Evolutionary conservation across 2,113 vertebrate species (phyloP).

Genomic region (Diadophis punctatus): DNA sequence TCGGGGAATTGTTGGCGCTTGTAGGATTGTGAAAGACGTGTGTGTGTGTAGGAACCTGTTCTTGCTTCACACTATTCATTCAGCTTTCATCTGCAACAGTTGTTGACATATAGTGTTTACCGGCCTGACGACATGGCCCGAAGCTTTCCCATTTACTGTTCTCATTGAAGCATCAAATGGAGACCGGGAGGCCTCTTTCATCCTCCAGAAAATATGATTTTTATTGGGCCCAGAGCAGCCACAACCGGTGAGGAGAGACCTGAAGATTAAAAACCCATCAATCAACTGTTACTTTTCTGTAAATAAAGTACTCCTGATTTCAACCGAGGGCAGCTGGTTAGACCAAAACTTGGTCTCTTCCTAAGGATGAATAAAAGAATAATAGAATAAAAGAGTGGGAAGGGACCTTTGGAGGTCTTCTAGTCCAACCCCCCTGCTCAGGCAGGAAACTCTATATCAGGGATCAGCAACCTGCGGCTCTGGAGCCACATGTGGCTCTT

Average conservation of each 20-base stretch:
- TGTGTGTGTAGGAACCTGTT: background rate
- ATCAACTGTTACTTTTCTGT: background rate
- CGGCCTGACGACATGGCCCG: background rate
- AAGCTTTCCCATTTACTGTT: background rate
- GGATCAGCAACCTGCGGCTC: no score
- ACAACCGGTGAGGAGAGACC: accelerated
- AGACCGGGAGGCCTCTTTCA: background rate
- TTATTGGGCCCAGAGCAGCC: background rate
- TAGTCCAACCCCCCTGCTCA: background rate
- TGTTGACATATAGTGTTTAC: constrained; percentile 42
- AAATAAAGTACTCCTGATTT: background rate
- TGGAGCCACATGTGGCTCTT: no score
- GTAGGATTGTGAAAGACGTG: constrained; percentile 14
- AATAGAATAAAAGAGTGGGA: background rate
- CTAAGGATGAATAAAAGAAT: background rate
- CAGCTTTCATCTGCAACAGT: background rate
- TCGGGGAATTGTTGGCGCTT: background rate
- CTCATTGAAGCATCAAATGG: background rate
- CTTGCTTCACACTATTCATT: constrained; percentile 12
- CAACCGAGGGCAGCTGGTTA: background rate
- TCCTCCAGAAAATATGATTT: accelerated
- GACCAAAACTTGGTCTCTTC: background rate
- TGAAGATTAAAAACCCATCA: background rate
- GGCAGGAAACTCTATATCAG: background rate
- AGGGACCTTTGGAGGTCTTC: background rate